A percentile compares a stretch with the other conserved stretches of the same genome.
Evolutionary conservation across 2,797 vertebrate genomes (phyloP).

Genomic region (Glossophaga mutica): DNA sequence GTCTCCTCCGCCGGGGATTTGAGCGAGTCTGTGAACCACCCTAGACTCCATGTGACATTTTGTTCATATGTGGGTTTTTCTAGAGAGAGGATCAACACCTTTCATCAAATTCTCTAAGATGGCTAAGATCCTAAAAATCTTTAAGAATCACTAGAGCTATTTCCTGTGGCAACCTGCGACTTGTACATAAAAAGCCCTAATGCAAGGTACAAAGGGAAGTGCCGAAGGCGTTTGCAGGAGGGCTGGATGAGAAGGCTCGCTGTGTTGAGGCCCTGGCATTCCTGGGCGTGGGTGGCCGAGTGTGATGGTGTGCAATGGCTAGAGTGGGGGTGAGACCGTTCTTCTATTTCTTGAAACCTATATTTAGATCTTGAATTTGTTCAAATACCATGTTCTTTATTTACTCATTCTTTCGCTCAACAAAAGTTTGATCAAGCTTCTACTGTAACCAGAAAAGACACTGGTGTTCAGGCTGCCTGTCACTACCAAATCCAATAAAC

Average conservation of each 20-base stretch:
- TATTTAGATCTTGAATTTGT: not conserved
- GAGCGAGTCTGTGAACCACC: not conserved
- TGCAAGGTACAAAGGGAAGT: not conserved
- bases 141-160: not conserved
- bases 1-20: not conserved
- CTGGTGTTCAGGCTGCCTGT: too few relatives aligned
- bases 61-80: not conserved
- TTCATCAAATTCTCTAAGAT: not conserved
- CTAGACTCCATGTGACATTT: not conserved
- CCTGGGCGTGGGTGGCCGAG: not conserved
- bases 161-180: not conserved
- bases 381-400: not conserved
- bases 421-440: not conserved
- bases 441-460: not conserved
- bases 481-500: too few relatives aligned
- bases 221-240: not conserved
- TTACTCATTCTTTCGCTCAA: not conserved
- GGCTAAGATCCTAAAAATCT: not conserved
- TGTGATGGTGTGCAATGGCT: too few relatives aligned
- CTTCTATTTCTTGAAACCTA: not conserved
- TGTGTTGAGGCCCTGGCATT: not conserved
- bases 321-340: not conserved
- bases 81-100: not conserved
- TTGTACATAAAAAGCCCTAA: not conserved
- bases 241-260: too few relatives aligned